Conservation (phyloP, 2,113 vertebrate genomes). For the Cnemophilus loriae region DNA sequence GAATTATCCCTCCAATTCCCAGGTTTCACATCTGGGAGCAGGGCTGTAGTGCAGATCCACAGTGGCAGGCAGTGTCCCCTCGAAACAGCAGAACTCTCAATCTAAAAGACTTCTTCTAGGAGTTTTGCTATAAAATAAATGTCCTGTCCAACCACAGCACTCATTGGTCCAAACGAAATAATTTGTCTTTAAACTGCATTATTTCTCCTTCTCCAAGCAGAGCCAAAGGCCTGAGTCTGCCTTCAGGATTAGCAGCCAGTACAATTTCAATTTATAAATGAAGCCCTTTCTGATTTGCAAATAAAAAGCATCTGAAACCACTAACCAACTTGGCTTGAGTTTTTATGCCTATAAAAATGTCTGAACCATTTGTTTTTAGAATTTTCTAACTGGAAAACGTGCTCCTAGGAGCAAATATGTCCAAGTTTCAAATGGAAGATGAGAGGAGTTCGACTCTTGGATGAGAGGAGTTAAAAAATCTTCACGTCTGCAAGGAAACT, state of each 20-base stretch:
- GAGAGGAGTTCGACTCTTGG: not conserved
- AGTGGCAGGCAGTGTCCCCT: fast-evolving
- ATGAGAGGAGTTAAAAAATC: not conserved
- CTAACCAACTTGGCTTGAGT: constrained; percentile 43
- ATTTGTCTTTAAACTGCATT: constrained; percentile 7
- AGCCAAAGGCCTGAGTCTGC: not conserved
- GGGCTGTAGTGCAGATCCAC: too few relatives aligned
- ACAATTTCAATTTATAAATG: constrained; percentile 14
- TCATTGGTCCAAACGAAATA: constrained; percentile 50
- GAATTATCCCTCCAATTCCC: not conserved
- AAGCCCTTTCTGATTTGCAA: constrained; percentile 30
- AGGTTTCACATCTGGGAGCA: fast-evolving
- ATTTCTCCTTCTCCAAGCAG: not conserved
- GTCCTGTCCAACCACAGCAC: constrained; percentile 26
- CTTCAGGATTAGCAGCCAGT: constrained; percentile 1
- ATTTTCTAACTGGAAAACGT: constrained; percentile 57
- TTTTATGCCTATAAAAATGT: constrained; percentile 62
- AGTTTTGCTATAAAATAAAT: constrained; percentile 16
- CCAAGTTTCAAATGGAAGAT: constrained; percentile 21
- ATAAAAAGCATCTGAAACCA: constrained; percentile 61
- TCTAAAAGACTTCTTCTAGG: not conserved
- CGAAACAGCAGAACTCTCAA: not conserved
- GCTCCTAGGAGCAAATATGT: not conserved
- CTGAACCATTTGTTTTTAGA: constrained; percentile 51
- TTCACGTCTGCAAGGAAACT: not conserved